Evolutionary conservation across 2,888 invertebrate species (phyloP).

Genomic region (Heteromurus nitidus): DNA sequence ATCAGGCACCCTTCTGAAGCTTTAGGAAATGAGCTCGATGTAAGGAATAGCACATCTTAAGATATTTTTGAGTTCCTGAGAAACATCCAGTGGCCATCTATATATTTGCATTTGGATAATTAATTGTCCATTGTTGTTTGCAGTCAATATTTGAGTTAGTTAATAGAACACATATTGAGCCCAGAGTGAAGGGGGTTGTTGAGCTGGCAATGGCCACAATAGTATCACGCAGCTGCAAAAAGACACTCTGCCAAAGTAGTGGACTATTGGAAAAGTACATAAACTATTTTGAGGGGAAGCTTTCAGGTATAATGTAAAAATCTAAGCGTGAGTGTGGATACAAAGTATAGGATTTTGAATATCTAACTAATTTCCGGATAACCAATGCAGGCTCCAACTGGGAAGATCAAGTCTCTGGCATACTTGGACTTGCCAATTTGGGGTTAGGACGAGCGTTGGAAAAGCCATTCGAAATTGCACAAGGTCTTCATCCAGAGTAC

Average conservation of each 20-base stretch:
- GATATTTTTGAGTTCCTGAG: neutral
- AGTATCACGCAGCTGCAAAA: slow-evolving; percentile 69
- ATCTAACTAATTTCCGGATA: no score
- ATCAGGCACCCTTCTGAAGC: slow-evolving; percentile 72
- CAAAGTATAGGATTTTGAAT: no score
- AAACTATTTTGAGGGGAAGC: slow-evolving; percentile 67
- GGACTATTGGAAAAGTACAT: slow-evolving; percentile 72
- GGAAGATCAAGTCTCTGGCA: slow-evolving; percentile 68
- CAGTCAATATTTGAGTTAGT: slow-evolving; percentile 70
- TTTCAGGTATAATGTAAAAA: no score
- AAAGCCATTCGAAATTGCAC: slow-evolving; percentile 69
- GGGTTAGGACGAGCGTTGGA: slow-evolving; percentile 65
- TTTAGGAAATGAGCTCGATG: slow-evolving; percentile 71
- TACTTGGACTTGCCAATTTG: slow-evolving; percentile 70
- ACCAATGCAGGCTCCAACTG: slow-evolving; percentile 42
- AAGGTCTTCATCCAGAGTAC: slow-evolving; percentile 59
- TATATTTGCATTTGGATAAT: neutral
- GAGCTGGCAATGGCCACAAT: slow-evolving; percentile 70
- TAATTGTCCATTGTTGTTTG: neutral
- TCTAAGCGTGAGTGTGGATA: no score
- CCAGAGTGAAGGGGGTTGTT: slow-evolving; percentile 48
- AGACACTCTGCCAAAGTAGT: slow-evolving; percentile 62
- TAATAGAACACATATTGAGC: slow-evolving; percentile 45
- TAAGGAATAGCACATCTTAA: slow-evolving; percentile 37
- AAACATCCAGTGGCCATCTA: neutral